These are phyloP conservation scores for Tribolium freemani DNA, from an alignment of 2,888 invertebrate genomes.

Conservation along the genomic window DNA sequence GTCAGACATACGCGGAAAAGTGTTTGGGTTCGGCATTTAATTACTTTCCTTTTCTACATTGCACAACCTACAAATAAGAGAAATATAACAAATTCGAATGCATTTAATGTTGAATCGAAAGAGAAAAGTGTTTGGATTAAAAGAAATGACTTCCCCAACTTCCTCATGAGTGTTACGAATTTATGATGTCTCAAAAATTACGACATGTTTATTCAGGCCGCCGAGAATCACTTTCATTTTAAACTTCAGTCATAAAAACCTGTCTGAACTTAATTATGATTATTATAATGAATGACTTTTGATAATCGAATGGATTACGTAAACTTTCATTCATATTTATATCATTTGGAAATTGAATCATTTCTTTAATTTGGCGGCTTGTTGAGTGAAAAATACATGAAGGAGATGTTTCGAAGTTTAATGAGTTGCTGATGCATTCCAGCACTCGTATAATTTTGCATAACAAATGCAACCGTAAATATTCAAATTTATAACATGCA, in stretches of 20 bases:
- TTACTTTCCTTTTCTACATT: slow-evolving; percentile 19
- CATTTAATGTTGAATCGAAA: background rate
- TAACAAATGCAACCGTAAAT: too few species aligned
- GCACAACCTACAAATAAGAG: background rate
- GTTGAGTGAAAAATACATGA: too few species aligned
- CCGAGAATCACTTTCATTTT: slow-evolving; percentile 4
- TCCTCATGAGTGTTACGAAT: background rate
- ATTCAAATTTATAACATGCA: too few species aligned
- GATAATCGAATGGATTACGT: background rate
- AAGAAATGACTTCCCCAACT: background rate
- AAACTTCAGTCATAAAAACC: background rate
- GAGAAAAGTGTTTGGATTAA: background rate
- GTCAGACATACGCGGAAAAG: slow-evolving; percentile 8
- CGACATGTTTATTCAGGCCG: background rate
- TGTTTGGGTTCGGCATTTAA: slow-evolving; percentile 6
- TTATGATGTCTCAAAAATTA: background rate
- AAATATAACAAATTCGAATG: background rate
- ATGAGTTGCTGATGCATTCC: too few species aligned
- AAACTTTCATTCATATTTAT: background rate
- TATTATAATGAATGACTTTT: background rate
- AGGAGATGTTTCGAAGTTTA: too few species aligned
- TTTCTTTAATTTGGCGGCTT: too few species aligned
- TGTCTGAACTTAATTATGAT: background rate
- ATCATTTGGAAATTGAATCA: too few species aligned
- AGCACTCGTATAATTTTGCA: too few species aligned